These are phyloP conservation scores for Macrochelys suwanniensis DNA, from an alignment of 2,797 vertebrate species.

Conservation along the genomic window DNA sequence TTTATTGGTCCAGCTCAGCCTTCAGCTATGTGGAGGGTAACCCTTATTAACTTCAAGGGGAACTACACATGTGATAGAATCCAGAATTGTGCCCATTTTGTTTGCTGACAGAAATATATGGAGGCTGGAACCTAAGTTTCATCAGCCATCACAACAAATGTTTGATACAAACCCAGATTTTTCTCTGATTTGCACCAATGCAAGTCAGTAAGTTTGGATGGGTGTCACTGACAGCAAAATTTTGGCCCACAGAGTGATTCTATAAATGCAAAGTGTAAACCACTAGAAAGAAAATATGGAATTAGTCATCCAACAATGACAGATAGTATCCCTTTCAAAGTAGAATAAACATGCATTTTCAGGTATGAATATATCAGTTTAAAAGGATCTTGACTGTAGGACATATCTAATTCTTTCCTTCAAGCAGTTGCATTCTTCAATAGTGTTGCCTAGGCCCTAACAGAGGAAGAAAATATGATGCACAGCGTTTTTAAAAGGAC, in stretches of 20 bases:
- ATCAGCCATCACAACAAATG: background rate
- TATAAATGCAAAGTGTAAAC: background rate
- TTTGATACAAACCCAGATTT: background rate
- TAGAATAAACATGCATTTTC: background rate
- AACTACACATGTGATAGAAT: background rate
- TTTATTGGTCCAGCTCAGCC: background rate
- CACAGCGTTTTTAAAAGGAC: background rate
- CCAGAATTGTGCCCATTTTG: rapidly evolving
- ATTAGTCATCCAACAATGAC: background rate
- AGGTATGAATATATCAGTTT: background rate
- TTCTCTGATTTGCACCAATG: background rate
- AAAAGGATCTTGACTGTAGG: background rate
- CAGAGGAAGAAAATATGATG: background rate
- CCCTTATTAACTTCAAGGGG: background rate
- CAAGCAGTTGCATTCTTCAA: background rate
- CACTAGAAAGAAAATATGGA: background rate
- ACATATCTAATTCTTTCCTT: background rate
- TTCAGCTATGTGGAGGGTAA: background rate
- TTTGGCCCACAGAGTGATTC: background rate
- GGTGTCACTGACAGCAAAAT: conserved; percentile 10
- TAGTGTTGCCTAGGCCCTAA: background rate
- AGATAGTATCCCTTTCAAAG: background rate
- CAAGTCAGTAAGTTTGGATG: background rate
- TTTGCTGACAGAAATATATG: background rate
- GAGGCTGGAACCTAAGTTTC: background rate